phyloP scores from a whole-genome alignment of 2,888 invertebrate genomes.

The Tetramorium bicarinatum region DNA sequence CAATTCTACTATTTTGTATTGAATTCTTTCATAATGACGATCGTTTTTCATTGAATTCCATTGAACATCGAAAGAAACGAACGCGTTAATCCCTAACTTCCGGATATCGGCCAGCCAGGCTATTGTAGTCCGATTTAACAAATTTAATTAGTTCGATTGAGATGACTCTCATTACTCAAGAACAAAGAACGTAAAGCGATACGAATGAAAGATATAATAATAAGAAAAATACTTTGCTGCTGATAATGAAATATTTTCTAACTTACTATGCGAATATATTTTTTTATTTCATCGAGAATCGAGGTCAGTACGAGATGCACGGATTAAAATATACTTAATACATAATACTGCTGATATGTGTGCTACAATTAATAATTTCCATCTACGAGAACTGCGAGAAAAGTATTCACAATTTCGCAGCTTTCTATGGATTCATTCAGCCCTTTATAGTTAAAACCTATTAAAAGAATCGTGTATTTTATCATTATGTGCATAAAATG shows the following conservation, averaged over 20 bases:
- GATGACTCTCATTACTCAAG: slow-evolving; percentile 29
- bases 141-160: slow-evolving; percentile 40
- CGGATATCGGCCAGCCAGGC: neutral
- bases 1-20: neutral
- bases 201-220: neutral
- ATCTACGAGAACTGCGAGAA: neutral
- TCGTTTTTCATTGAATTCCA: neutral
- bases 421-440: neutral
- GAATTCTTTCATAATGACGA: neutral
- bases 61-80: slow-evolving; percentile 15
- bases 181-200: slow-evolving; percentile 28
- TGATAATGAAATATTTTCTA: slow-evolving; percentile 44
- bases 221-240: slow-evolving; percentile 22
- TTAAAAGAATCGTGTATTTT: slow-evolving; percentile 35
- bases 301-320: slow-evolving; percentile 6
- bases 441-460: slow-evolving; percentile 15
- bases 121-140: slow-evolving; percentile 24
- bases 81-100: slow-evolving; percentile 17
- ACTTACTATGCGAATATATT: slow-evolving; percentile 1
- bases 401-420: neutral
- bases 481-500: slow-evolving; percentile 9
- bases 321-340: slow-evolving; percentile 35
- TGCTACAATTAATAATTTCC: slow-evolving; percentile 11
- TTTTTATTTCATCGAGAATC: slow-evolving; percentile 26
- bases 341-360: neutral